Base-by-base conservation (phyloP, 2,113 vertebrate species). In the Phainopepla nitens region DNA sequence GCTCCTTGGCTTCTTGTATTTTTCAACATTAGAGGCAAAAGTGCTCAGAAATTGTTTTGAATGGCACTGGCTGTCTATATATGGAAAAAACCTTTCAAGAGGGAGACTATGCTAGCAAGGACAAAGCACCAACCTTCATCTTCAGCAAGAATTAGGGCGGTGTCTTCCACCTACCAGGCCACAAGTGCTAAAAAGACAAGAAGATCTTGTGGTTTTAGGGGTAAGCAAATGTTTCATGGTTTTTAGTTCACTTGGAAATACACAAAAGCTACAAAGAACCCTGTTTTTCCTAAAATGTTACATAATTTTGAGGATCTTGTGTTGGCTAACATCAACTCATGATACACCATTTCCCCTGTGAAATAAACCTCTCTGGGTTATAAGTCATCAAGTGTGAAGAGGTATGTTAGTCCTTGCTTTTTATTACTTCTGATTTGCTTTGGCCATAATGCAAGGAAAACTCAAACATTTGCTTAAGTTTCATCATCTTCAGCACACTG, bases 51-150 rank as follows among this genome's bases (percentile, higher is more conserved):
- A 80, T 57, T 45, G 47, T 79, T 2, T 10, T 20, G 42, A 79
- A 44, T 88, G 94, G 61, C 95, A 93, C 81, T 94, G 82, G 60
- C 89, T 90, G 72, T 31, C 19, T 44, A 45, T 9, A 49, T 29
- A 66, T 35, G 29, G 96, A 85, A 93, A 93, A 97, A 97, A 95
- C 51, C 88, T 90, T 64, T 68, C 49, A 79, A 90, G 73, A 87
- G 44, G 39, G 70, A 91, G 65, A 10, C 54, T 57, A 7, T 13
- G 53, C 21, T 53, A 44, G 31, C 28, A 49, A 3, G 25, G 69
- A 82, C n/a, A 77, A 57, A 69, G 50, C 58, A 86, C 20, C 33
- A 76, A 24, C 22, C 45, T 73, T 87, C 45, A 33, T 20, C 73
- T 65, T 54, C 73, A 82, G 35, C 47, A 93, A 69, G 62, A 87